Percentiles rank a stretch among this genome's conserved stretches.
Conservation (phyloP, 2,113 vertebrate species). For the Marmota flaviventris region DNA sequence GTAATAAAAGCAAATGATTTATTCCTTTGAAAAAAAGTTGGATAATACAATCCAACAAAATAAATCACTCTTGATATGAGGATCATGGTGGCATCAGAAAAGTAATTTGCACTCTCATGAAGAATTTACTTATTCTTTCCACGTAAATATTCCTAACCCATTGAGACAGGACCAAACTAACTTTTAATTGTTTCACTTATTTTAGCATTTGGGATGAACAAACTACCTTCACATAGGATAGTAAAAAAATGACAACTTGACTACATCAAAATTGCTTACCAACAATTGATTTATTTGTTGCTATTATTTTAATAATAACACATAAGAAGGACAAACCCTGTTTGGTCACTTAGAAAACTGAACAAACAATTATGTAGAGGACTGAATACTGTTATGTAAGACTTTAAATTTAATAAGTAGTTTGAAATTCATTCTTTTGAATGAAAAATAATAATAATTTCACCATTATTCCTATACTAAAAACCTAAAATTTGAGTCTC, state of each 20-base stretch:
- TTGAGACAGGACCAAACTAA: constrained; percentile 47
- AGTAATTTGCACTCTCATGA: constrained; percentile 27
- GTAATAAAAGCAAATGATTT: constrained; percentile 80
- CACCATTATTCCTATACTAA: neutral
- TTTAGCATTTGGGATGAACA: constrained; percentile 25
- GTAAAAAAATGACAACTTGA: neutral
- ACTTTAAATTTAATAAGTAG: neutral
- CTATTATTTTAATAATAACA: constrained; percentile 44
- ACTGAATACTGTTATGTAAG: neutral
- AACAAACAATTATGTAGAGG: neutral
- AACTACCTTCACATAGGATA: neutral
- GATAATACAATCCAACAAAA: constrained; percentile 77
- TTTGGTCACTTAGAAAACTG: neutral
- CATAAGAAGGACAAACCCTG: neutral
- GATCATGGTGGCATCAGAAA: constrained; percentile 70
- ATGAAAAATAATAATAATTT: neutral
- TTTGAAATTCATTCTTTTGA: neutral
- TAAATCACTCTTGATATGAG: constrained; percentile 76
- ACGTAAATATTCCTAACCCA: constrained; percentile 42
- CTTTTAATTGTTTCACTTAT: constrained; percentile 11
- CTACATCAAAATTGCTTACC: constrained; percentile 10
- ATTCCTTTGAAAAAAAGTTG: constrained; percentile 76
- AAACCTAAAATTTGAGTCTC: neutral
- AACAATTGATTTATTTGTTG: constrained; percentile 50
- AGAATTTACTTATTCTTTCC: constrained; percentile 49